These are phyloP conservation scores for Solea solea DNA, from an alignment of 2,113 vertebrate genomes.

Conservation along the genomic window DNA sequence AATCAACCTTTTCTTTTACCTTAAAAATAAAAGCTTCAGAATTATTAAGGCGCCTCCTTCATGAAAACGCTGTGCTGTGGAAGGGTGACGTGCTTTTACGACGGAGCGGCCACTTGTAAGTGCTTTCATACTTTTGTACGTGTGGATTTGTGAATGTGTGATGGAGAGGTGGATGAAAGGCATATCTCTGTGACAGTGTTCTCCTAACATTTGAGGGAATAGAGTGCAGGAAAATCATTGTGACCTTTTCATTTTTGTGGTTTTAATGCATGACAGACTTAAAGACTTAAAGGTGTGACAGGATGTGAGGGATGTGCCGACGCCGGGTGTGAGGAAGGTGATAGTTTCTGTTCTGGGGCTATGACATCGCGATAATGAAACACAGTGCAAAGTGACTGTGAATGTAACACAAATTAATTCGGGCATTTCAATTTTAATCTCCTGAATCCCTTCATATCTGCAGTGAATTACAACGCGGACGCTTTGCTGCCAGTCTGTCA, in stretches of 20 bases:
- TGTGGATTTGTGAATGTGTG: constrained; percentile 17
- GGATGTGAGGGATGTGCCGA: constrained; percentile 1
- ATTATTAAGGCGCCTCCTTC: too few species aligned
- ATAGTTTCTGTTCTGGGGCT: constrained; percentile 32
- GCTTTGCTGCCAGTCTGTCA: constrained; percentile 43
- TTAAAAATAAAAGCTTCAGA: too few species aligned
- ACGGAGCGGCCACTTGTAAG: background rate
- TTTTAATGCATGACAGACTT: constrained; percentile 9
- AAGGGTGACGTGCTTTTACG: too few species aligned
- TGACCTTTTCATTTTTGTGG: background rate
- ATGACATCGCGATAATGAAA: constrained; percentile 68
- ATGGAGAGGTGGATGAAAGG: too few species aligned
- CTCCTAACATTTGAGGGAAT: background rate
- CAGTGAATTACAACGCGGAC: constrained; percentile 32
- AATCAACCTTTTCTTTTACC: too few species aligned
- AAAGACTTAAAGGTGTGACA: constrained; percentile 15
- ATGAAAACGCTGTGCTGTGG: too few species aligned
- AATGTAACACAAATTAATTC: constrained; percentile 71
- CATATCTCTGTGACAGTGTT: background rate
- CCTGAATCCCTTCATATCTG: constrained; percentile 43
- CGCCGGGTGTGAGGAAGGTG: constrained; percentile 23
- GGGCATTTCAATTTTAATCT: constrained; percentile 67
- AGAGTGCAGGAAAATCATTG: background rate
- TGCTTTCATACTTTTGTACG: constrained; percentile 16
- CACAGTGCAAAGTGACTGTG: constrained; percentile 66